Evolutionary conservation across 2,888 invertebrate genomes (phyloP).

Genomic region (Tortricodes alternella): DNA sequence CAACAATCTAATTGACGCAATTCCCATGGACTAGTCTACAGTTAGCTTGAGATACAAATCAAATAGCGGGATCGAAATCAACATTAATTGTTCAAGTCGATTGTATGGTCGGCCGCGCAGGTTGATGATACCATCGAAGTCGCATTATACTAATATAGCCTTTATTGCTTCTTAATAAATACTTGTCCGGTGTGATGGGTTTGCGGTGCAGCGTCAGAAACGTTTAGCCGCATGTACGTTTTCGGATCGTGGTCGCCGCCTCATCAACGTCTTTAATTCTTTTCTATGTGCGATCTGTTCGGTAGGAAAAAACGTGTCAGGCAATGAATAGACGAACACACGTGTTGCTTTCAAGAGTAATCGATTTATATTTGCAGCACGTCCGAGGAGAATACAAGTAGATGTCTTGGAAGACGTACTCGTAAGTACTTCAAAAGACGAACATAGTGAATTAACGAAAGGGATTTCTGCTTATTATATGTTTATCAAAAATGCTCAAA

Average conservation of each 20-base stretch:
- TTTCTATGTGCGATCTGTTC: slow-evolving; percentile 45
- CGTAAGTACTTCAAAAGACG: background rate
- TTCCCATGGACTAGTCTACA: slow-evolving; percentile 62
- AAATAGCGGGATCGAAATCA: slow-evolving; percentile 70
- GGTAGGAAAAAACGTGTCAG: slow-evolving; percentile 38
- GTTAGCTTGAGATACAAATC: slow-evolving; percentile 61
- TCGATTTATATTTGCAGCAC: slow-evolving; percentile 33
- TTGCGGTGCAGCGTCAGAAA: background rate
- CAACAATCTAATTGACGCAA: slow-evolving; percentile 62
- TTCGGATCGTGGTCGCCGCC: slow-evolving; percentile 33
- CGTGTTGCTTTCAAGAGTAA: slow-evolving; percentile 39
- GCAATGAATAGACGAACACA: slow-evolving; percentile 33
- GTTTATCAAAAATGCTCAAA: too few relatives aligned
- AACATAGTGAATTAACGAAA: too few relatives aligned
- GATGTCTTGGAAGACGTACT: background rate
- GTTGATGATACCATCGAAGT: slow-evolving; percentile 35
- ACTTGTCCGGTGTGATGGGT: background rate
- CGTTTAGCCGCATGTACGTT: slow-evolving; percentile 8
- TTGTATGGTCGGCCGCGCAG: slow-evolving; percentile 45
- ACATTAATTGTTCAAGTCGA: slow-evolving; percentile 69
- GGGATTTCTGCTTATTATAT: too few relatives aligned
- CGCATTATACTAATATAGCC: slow-evolving; percentile 32
- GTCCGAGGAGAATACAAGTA: slow-evolving; percentile 1
- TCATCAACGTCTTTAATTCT: slow-evolving; percentile 54
- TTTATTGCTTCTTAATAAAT: slow-evolving; percentile 16